These are phyloP conservation scores for Pristionchus fissidentatus DNA, from an alignment of 2,888 invertebrate genomes.

Conservation along the genomic window DNA sequence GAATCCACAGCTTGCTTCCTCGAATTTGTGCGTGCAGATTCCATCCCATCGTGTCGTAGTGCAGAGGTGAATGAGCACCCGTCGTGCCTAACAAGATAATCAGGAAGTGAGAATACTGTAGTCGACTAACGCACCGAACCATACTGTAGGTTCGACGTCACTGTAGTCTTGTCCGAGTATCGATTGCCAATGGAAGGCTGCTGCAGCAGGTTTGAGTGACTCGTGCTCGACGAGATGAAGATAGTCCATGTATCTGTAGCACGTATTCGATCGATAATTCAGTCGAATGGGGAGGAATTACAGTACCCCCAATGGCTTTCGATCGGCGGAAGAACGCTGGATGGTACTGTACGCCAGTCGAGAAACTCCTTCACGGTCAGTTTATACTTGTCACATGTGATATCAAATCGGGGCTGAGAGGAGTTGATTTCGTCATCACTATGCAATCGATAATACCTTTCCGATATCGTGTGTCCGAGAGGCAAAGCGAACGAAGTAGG, in stretches of 20 bases:
- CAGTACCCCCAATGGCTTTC: constrained; percentile 30
- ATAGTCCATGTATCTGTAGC: constrained; percentile 43
- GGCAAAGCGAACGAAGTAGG: neutral
- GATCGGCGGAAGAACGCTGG: neutral
- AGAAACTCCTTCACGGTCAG: neutral
- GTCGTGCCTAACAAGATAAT: constrained; percentile 79
- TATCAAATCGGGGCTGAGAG: neutral
- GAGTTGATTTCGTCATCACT: neutral
- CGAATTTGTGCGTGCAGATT: constrained; percentile 91
- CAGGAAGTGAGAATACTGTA: neutral
- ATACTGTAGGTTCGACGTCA: constrained; percentile 35
- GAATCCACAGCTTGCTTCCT: constrained; percentile 87
- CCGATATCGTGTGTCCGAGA: constrained; percentile 21
- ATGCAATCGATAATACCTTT: constrained; percentile 1
- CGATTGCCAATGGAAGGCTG: constrained; percentile 2
- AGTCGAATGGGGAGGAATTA: neutral
- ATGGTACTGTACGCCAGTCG: neutral
- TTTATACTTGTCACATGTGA: neutral
- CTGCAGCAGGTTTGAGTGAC: neutral
- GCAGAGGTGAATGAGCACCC: constrained; percentile 92
- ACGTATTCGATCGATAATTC: neutral
- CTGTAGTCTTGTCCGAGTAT: neutral
- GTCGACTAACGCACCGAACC: constrained; percentile 29
- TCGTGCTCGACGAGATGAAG: constrained; percentile 29
- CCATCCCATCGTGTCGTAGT: constrained; percentile 92